phyloP scores from a whole-genome alignment of 2,888 invertebrate genomes.

The Chrysomela aeneicollis region DNA sequence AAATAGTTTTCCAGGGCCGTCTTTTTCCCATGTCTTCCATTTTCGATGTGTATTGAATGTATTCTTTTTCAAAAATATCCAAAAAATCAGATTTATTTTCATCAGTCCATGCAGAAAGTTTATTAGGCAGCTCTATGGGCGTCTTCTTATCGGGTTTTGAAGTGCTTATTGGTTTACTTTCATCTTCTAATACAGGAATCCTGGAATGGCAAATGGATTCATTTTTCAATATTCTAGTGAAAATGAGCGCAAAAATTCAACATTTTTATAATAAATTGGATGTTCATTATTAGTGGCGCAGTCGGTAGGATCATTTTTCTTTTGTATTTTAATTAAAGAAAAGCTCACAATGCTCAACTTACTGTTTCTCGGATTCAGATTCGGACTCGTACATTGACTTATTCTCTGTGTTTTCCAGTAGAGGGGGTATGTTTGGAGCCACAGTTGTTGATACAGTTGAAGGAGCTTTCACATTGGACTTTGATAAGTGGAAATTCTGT shows the following conservation, averaged over 20 bases:
- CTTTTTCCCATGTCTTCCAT: neutral
- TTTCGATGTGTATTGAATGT: neutral
- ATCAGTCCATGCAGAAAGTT: neutral
- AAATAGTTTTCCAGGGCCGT: slow-evolving; percentile 9
- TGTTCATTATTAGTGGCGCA: no score
- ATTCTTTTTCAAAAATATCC: neutral
- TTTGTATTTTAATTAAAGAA: no score
- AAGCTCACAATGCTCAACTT: no score
- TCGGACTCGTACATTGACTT: neutral
- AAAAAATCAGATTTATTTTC: neutral
- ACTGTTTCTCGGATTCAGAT: neutral
- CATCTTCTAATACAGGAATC: neutral
- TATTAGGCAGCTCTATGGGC: neutral
- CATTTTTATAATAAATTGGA: no score
- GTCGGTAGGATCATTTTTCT: no score
- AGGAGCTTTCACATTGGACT: neutral
- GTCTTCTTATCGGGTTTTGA: neutral
- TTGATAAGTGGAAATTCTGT: neutral
- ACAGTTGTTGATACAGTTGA: neutral
- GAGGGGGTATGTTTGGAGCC: neutral
- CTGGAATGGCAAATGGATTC: neutral
- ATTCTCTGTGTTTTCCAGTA: neutral
- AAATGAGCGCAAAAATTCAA: no score
- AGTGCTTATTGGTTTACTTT: neutral
- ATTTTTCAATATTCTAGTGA: no score